Base-by-base conservation (phyloP, 2,113 vertebrate species). In the Mastomys natalensis region DNA sequence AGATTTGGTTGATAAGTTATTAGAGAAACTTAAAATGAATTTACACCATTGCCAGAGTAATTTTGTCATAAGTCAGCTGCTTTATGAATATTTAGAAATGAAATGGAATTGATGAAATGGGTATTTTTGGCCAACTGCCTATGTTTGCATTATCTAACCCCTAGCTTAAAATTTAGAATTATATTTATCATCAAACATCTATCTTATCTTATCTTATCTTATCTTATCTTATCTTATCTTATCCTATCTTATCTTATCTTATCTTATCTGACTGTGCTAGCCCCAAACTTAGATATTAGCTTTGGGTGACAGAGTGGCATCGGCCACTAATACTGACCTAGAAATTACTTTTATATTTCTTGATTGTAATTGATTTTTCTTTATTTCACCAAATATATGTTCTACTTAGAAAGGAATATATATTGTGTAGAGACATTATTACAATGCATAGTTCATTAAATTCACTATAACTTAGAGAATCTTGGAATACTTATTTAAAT, bases 71-170 rank as follows among this genome's bases (percentile, higher is more conserved):
- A 91, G 90, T 66, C 34, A 76, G 5, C 48, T 16, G 16, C 53
- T 92, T 72, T 58, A 45, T 81, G 15, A 87, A 8, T 55, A 86
- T 53, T 87, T 92, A 15, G 66, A 93, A 90, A 60, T 93, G 72
- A 93, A 95, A 43, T 62, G 51, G 26, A 89, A 70, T 85, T 81
- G 31, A 40, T 87, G 72, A 82, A 73, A 40, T 84, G 24, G 7
- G 29, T 76, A 45, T 48, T 64, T 64, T 29, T 87, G 62, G 9
- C 53, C 45, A 74, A 8, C 55, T 85, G 37, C 45, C 81, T 58
- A 0, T 73, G 9, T 87, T 66, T 68, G 40, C 24, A 13, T 0
- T 48, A 34, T 60, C 24, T 80, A 53, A 15, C 40, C 6, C 6
- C 2, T 24, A n/a, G 29, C 7, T 3, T n/a, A 37, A 21, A 40